Conservation (phyloP, 2,797 vertebrate genomes). For the Gorsachius magnificus region DNA sequence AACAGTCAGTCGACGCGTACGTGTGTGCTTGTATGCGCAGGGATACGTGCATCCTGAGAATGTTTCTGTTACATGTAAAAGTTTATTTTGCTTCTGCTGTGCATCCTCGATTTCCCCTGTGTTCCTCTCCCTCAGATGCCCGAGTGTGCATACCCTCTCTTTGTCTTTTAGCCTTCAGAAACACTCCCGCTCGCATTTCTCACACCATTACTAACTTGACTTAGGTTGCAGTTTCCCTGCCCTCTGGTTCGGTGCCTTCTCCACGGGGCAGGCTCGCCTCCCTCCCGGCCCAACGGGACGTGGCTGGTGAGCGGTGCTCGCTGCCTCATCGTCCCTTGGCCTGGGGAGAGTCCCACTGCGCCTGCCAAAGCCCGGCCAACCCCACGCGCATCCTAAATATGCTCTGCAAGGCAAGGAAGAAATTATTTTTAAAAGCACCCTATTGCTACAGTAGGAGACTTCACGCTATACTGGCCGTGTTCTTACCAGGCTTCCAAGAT, state of each 20-base stretch:
- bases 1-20: constrained; percentile 83
- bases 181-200: constrained; percentile 2
- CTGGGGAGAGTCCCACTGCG: background rate
- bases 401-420: background rate
- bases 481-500: constrained; percentile 6
- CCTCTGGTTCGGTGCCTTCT: background rate
- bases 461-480: background rate
- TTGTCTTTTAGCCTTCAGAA: constrained; percentile 42
- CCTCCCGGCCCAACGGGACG: background rate
- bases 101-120: constrained; percentile 43
- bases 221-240: background rate
- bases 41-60: constrained; percentile 70
- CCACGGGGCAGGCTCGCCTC: background rate
- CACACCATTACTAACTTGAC: background rate
- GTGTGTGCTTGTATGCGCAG: background rate
- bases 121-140: background rate
- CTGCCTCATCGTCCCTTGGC: background rate
- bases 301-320: background rate
- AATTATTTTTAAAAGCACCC: background rate
- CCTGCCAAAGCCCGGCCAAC: background rate
- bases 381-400: background rate
- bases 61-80: constrained; percentile 76
- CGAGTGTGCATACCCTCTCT: background rate
- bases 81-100: constrained; percentile 62
- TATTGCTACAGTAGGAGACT: background rate